Base-by-base conservation (phyloP, 1,140 invertebrate genomes). In the Papilio polyxenes region DNA sequence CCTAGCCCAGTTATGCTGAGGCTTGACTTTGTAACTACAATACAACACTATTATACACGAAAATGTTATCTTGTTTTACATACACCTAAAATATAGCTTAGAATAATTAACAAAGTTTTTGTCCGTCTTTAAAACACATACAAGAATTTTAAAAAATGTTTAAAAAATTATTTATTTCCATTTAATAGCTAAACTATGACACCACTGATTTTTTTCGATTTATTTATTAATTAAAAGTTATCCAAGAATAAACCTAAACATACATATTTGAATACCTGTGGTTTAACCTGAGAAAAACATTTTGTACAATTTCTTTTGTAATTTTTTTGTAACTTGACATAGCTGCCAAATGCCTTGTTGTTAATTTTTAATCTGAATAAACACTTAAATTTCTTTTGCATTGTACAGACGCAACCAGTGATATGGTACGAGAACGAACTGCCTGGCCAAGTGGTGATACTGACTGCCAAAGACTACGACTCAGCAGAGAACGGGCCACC, bases 391-490 rank as follows among this genome's bases (percentile, higher is more conserved):
- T 62, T 62, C 8, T 10, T 62, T 62, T 20, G 2, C 7, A 20
- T 23, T 40, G 13, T 44, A 81, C 91, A 96, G 96, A 95, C 95
- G 0, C 95, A 97, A 89, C 97, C 97, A 0, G 97, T 98, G 0
- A 96, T 98, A 37, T 98, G 97, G 97, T 94, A 95, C 82, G 98
- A 98, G 94, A 98, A 98, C 89, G 95, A 96, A 83, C 89, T 92
- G 13, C 96, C 96, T 0, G 97, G 96, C 0, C 95, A 95, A 37
- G 97, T 98, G 53, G 96, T 96, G 0, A 93, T 95, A 31, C 90
- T 98, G 2, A 96, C 95, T 7, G 98, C 98, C 0, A 96, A 96
- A 11, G 98, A 99, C 92, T 96, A 96, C 88, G 97, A 98, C 86
- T 96, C 96, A 3, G 95, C 96, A 0, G 95, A 96, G 82, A 98